A percentile compares a stretch with the other conserved stretches of the same genome.
Conservation (phyloP, 2,113 vertebrate species). For the Scortum barcoo region DNA sequence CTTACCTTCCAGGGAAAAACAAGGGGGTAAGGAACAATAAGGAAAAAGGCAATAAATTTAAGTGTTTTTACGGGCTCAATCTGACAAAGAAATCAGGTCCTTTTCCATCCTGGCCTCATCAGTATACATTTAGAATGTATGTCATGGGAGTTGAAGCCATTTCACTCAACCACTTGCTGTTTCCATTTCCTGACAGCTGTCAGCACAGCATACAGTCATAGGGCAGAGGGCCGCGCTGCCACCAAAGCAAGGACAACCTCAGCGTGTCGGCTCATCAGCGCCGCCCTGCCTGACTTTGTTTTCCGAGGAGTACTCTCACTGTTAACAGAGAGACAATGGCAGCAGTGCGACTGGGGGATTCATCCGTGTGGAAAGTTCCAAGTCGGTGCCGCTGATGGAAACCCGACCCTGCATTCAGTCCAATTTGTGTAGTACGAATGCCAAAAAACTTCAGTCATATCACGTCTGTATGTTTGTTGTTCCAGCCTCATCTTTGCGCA, state of each 20-base stretch:
- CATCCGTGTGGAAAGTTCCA: conserved; percentile 77
- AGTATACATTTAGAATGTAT: conserved; percentile 9
- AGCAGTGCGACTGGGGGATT: conserved; percentile 35
- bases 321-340: conserved; percentile 73
- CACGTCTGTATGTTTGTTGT: conserved; percentile 59
- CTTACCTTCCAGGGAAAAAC: conserved; percentile 47
- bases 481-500: conserved; percentile 60
- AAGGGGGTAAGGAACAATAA: conserved; percentile 46
- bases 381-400: conserved; percentile 47
- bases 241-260: conserved; percentile 41
- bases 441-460: conserved; percentile 30
- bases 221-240: conserved; percentile 46
- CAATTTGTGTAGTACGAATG: neutral
- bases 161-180: conserved; percentile 40
- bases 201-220: conserved; percentile 23
- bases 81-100: conserved; percentile 66
- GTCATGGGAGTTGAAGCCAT: conserved; percentile 40
- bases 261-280: conserved; percentile 34
- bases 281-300: conserved; percentile 55
- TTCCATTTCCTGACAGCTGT: conserved; percentile 71
- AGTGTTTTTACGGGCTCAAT: conserved; percentile 47
- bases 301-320: conserved; percentile 65
- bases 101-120: conserved; percentile 53
- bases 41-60: conserved; percentile 63
- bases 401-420: conserved; percentile 27